phyloP scores from a whole-genome alignment of 2,888 invertebrate species.

The Eudemis profundana region DNA sequence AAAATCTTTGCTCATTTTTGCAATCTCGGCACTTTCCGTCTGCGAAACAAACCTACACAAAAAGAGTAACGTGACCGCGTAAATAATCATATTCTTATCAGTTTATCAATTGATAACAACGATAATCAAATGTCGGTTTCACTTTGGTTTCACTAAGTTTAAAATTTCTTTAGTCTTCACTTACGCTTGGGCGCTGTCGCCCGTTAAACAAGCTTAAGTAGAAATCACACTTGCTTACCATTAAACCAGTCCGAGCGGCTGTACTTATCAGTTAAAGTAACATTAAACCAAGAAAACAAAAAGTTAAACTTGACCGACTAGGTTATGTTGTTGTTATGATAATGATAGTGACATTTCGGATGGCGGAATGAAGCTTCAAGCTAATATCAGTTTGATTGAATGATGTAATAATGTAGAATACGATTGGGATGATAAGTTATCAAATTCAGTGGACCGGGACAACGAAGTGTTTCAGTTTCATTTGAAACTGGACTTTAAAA shows the following conservation, averaged over 20 bases:
- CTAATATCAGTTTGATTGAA: neutral
- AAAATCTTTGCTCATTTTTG: slow-evolving; percentile 72
- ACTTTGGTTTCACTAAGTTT: no score
- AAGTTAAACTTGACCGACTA: slow-evolving; percentile 1
- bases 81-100: slow-evolving; percentile 33
- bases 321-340: slow-evolving; percentile 17
- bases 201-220: slow-evolving; percentile 8
- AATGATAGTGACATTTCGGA: no score
- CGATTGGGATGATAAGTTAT: no score
- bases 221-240: neutral
- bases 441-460: no score
- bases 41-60: slow-evolving; percentile 55
- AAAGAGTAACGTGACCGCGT: slow-evolving; percentile 43
- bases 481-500: neutral
- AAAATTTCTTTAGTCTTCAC: no score
- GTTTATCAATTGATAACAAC: slow-evolving; percentile 29
- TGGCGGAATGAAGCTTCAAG: neutral
- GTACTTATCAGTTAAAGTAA: slow-evolving; percentile 13
- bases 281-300: neutral
- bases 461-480: no score
- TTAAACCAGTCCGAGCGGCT: slow-evolving; percentile 6
- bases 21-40: slow-evolving; percentile 48
- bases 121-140: neutral
- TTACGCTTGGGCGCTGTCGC: no score
- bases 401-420: no score